Evolutionary conservation across 2,113 vertebrate genomes (phyloP), one percentile per base, ranked within the genome.

Genomic region (Poeciliopsis turrubarensis): DNA sequence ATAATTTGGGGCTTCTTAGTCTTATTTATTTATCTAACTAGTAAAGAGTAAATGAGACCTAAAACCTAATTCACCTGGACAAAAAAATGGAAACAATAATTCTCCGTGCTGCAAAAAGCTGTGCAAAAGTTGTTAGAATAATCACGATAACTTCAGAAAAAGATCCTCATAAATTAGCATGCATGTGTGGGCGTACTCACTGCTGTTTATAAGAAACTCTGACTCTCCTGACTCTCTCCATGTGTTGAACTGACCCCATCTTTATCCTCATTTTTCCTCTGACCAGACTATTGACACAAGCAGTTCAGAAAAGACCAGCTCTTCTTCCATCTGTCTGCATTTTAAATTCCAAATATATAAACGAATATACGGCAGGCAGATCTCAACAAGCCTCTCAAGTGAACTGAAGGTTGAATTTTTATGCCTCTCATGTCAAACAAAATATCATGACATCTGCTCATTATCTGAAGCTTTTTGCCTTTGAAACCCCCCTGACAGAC

Each of bases 391-490:
- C 69, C 69, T 39, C 71, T 80, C 0, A 0, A 83, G 73, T 29
- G 47, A 15, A 73, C 60, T 79, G 83, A 91, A 87, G 85, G 78
- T 89, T 89, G 83, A 89, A 88, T 74, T 80, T 47, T 76, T 72
- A 25, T n/a, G 79, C 30, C 82, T 82, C 78, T 83, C 77, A 67
- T 84, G 81, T 77, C 78, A 71, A 88, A 84, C 81, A 69, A 88
- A 91, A 90, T 86, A 89, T 90, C 75, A 73, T 83, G 83, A 90
- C 90, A 91, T 92, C 90, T 92, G 90, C 90, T 92, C 90, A 82
- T 92, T 91, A 87, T 88, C 86, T 72, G 60, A 73, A 17, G 41
- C 77, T 81, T 84, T 80, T 79, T 76, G 81, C 71, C 61, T 77
- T 77, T 73, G 57, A 79, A 79, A 57, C 51, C 44, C 79, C 80